These are phyloP conservation scores for Baccha elongata DNA, from an alignment of 2,888 invertebrate species.

Conservation along the genomic window DNA sequence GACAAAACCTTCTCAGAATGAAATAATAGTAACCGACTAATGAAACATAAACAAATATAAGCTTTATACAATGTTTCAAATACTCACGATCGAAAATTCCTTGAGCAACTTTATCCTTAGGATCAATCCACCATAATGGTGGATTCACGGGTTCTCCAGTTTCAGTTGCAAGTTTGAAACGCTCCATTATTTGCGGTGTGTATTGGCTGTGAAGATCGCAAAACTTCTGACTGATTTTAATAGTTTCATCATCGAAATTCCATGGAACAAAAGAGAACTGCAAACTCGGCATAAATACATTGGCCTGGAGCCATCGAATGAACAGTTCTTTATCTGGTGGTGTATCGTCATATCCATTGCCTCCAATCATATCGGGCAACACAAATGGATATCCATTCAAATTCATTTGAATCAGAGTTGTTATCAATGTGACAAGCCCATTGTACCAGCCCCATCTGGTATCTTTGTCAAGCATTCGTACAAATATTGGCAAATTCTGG, in stretches of 20 bases:
- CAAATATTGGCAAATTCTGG: conserved; percentile 86
- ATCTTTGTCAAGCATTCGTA: conserved; percentile 89
- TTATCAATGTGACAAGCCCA: conserved; percentile 87
- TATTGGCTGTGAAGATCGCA: conserved; percentile 86
- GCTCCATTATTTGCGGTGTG: conserved; percentile 85
- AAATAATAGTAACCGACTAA: no score
- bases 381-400: conserved; percentile 85
- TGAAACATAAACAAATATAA: no score
- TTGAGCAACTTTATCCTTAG: conserved; percentile 86
- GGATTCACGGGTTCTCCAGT: conserved; percentile 89
- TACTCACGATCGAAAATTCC: conserved; percentile 84
- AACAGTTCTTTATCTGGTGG: conserved; percentile 85
- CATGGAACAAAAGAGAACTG: conserved; percentile 91
- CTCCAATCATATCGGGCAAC: conserved; percentile 91
- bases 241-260: conserved; percentile 86
- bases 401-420: conserved; percentile 83
- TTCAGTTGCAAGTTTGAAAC: conserved; percentile 85
- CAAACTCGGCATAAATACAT: conserved; percentile 89
- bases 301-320: conserved; percentile 89
- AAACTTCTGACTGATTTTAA: conserved; percentile 85
- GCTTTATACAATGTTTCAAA: no score
- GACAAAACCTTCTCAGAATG: no score
- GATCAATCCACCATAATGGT: conserved; percentile 94
- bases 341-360: conserved; percentile 85
- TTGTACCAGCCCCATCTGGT: conserved; percentile 86